Base-by-base conservation (phyloP, 2,888 invertebrate genomes). In the Cerastis leucographa region DNA sequence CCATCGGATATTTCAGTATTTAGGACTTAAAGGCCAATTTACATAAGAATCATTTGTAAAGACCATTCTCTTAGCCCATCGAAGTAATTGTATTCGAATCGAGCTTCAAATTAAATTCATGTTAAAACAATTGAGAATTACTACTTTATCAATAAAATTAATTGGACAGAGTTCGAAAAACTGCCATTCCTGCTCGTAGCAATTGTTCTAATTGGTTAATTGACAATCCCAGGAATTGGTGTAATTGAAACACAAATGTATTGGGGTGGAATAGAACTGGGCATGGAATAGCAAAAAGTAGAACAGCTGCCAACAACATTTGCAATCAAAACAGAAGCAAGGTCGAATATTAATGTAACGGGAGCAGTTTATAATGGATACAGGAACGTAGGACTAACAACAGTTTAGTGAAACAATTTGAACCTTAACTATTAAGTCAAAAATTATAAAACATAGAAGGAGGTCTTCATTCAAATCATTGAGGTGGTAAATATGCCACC, bases 1-100 rank as follows among this genome's bases (percentile, higher is more conserved):
- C 14, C 11, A 9, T 3, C n/a, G 11, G 35, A 12, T 22, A 8
- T 29, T 49, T 12, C 4, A n/a, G 7, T 29, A 46, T 46, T 22
- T 6, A 25, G 25, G 19, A 42, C 14, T 35, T 7, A 59, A 35
- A 59, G 2, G 64, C 14, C 44, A 76, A 61, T 61, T 76, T 1
- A 51, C 6, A 40, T 12, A 0, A 6, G 3, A 12, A 64, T 44
- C 11, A n/a, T 68, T 61, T 40, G 9, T 42, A 42, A 74, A 67
- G 0, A 59, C 25, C 14, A 22, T 70, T 80, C 11, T 68, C 40
- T 62, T 51, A 22, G 51, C 46, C 51, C 66, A 66, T 66, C n/a
- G 25, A 44, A 54, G 40, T 76, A 75, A 77, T 77, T 72, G 40
- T 59, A 64, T 65, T 65, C 70, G 11, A 59, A 64, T 67, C 22